Base-by-base conservation (phyloP, 2,113 vertebrate genomes). In the Seriola rivoliana region DNA sequence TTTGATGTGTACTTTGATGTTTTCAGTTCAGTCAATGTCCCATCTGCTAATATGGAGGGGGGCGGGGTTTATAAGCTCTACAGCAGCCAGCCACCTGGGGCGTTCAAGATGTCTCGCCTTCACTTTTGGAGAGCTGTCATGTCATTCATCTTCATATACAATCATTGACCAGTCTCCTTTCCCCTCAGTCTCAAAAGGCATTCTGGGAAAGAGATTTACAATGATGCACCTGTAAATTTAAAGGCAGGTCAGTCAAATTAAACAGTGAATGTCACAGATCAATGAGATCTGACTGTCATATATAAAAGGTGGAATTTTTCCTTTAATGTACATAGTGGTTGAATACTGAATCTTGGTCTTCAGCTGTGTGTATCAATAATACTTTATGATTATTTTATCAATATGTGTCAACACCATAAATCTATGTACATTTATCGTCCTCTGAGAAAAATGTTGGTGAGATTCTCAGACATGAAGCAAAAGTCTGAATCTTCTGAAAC, bases 191-290 rank as follows among this genome's bases (percentile, higher is more conserved):
- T 77, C 54, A 36, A 40, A 81, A 65, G 21, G 60, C 36, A 80
- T 72, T 67, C 38, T 58, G 70, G n/a, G 54, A 34, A 60, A 59
- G 25, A 17, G 7, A 29, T 52, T 46, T 67, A 50, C 29, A 73
- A 72, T 38, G 11, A 59, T 23, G 25, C 10, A 59, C 5, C 42
- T 42, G 32, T 52, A 16, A 29, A 68, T 68, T 2, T 55, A 66
- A 71, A 64, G 12, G 29, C 46, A 32, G 19, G 19, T 19, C 21
- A 74, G 42, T 48, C 46, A 17, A 36, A 62, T 71, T 29, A 44
- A 59, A 6, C 6, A 55, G 34, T 73, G 23, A 42, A 14, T 1
- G 5, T 44, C 65, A 69, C 50, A 54, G 52, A 54, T 54, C 52
- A 57, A 19, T 29, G 54, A 73, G 34, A 54, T 36, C 34, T 55